phyloP scores from a whole-genome alignment of 1,140 invertebrate genomes.

The Habropoda laboriosa region DNA sequence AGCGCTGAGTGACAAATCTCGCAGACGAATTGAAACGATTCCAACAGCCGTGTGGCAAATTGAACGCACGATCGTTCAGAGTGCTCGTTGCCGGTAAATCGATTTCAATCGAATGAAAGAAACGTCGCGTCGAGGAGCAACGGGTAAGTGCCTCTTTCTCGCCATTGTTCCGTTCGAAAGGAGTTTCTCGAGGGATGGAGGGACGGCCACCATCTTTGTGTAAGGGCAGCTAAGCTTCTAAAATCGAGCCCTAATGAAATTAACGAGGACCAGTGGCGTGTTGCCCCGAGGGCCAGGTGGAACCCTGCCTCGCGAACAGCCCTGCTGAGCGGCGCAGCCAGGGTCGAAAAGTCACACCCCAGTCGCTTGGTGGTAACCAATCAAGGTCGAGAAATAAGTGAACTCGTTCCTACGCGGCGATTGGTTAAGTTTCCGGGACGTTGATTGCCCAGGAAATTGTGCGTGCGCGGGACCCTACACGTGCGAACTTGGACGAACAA shows the following conservation, averaged over 20 bases:
- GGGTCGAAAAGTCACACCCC: slow-evolving; percentile 72
- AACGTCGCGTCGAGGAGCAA: not conserved
- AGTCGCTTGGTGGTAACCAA: slow-evolving; percentile 64
- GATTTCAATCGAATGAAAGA: slow-evolving; percentile 23
- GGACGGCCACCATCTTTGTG: slow-evolving; percentile 61
- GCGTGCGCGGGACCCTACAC: slow-evolving; percentile 60
- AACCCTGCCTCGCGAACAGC: slow-evolving; percentile 40
- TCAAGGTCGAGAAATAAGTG: slow-evolving; percentile 69
- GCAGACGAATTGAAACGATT: not conserved
- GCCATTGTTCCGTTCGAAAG: slow-evolving; percentile 33
- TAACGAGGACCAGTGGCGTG: slow-evolving; percentile 69
- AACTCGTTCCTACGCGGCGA: slow-evolving; percentile 62
- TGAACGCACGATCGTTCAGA: not conserved
- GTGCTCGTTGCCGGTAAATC: not conserved
- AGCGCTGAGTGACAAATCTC: not conserved
- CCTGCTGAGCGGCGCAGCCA: slow-evolving; percentile 10
- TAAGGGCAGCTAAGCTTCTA: slow-evolving; percentile 51
- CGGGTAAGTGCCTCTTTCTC: slow-evolving; percentile 25
- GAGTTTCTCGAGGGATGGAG: slow-evolving; percentile 18
- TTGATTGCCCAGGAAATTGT: slow-evolving; percentile 76
- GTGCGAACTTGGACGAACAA: slow-evolving; percentile 23
- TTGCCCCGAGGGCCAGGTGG: slow-evolving; percentile 64
- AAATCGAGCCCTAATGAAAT: slow-evolving; percentile 72
- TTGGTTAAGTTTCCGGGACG: slow-evolving; percentile 72
- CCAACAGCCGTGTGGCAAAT: too few relatives aligned